Evolutionary conservation across 2,113 vertebrate genomes (phyloP).

Genomic region (Psittacula cyanocephala): DNA sequence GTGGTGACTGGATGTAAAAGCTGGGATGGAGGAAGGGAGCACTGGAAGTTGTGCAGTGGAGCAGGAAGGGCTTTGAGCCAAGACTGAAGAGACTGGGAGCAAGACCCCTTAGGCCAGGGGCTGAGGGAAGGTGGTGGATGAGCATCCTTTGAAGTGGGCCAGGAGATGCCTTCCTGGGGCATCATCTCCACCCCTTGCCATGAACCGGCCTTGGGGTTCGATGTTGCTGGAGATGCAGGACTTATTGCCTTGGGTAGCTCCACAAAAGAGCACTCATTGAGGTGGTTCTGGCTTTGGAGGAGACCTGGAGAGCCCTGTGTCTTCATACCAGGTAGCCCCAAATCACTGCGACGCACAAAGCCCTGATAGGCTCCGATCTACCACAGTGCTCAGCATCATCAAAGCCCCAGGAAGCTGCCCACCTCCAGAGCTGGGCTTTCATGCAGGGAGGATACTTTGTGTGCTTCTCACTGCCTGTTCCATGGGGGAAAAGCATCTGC

Average conservation of each 20-base stretch:
- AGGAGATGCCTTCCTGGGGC: not conserved
- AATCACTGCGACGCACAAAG: not conserved
- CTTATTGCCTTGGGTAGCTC: not conserved
- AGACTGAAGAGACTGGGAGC: not conserved
- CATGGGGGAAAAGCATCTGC: not conserved
- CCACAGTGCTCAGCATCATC: not conserved
- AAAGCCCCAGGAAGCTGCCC: not conserved
- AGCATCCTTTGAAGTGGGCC: not conserved
- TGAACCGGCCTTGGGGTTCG: not conserved
- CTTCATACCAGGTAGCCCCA: not conserved
- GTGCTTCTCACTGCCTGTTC: not conserved
- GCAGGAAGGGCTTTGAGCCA: not conserved
- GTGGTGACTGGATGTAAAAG: not conserved
- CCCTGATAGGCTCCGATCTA: fast-evolving
- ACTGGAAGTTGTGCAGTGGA: not conserved
- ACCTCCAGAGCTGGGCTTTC: not conserved
- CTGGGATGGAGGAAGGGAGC: not conserved
- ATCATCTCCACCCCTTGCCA: not conserved
- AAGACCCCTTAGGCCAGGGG: not conserved
- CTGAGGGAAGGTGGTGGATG: not conserved
- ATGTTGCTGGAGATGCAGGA: not conserved
- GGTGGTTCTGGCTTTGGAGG: not conserved
- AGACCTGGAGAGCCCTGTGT: not conserved
- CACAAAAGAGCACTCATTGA: not conserved
- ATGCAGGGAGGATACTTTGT: not conserved